Base-by-base conservation (phyloP, 2,113 vertebrate genomes). In the Prochilodus magdalenae region DNA sequence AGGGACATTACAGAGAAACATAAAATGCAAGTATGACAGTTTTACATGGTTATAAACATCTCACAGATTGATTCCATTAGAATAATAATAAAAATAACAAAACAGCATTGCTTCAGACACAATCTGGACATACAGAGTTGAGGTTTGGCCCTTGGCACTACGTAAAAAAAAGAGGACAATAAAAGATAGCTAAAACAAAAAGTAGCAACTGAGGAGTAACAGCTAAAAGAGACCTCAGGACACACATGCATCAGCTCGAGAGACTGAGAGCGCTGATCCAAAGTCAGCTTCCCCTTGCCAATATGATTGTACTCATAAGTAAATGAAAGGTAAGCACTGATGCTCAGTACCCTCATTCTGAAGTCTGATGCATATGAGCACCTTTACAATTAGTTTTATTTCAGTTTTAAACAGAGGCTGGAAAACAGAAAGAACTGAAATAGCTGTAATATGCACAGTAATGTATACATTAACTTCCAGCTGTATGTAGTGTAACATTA, bases 141-240 rank as follows among this genome's bases (percentile, higher is more conserved):
- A 79, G 73, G 72, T 70, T 85, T 82, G 49, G 86, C 86, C 57
- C 65, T 82, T 69, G 66, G 77, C 85, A 83, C 78, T 73, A 8
- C 47, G 30, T 20, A 66, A 12, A 60, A 53, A 57, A 27, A 49
- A 15, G 1, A 44, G 40, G 29, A 51, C 62, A 70, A 63, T 55
- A 80, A 51, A 30, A n/a, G 65, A 22, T 24, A 24, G n/a, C 6
- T 62, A 75, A 44, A 44, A 66, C 14, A 57, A 66, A 63, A 69
- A 27, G n/a, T n/a, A 67, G 65, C 14, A 18, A 69, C 49, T 66
- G 40, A 27, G 57, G 12, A 49, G 62, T 63, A 77, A 84, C 57
- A 84, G 77, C 44, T 80, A 55, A 63, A 72, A 55, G n/a, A 33
- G 12, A 69, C 55, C 22, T 74, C 24, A 60, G 24, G 22, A 22